phyloP scores from a whole-genome alignment of 2,113 vertebrate genomes.

The Echinops telfairi region DNA sequence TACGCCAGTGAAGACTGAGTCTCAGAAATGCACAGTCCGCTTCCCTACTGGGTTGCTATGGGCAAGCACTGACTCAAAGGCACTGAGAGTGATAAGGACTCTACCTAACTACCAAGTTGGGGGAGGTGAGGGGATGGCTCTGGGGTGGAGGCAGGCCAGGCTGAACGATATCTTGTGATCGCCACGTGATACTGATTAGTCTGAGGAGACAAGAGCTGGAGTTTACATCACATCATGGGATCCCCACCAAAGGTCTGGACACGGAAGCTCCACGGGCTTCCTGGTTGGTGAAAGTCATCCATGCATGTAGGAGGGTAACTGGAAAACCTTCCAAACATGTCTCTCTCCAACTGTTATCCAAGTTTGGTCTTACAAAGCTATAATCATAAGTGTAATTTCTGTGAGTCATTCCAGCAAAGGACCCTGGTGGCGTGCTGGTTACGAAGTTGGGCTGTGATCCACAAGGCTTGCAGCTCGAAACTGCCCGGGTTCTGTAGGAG shows the following conservation, averaged over 20 bases:
- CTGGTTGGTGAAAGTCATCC: background rate
- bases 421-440: no score
- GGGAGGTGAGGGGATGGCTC: background rate
- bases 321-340: background rate
- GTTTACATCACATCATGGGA: background rate
- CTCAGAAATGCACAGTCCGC: no score
- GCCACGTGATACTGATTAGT: background rate
- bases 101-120: background rate
- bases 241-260: background rate
- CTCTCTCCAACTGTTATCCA: background rate
- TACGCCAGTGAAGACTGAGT: no score
- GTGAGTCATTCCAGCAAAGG: background rate
- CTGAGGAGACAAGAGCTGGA: background rate
- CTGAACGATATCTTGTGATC: background rate
- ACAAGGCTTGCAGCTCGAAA: no score
- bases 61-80: no score
- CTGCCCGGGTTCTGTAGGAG: no score
- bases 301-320: background rate
- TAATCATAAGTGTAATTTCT: background rate
- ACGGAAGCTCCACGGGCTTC: background rate
- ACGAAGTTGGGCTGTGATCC: no score
- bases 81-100: no score
- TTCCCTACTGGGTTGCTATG: no score
- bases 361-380: background rate
- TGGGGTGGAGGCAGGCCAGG: background rate